These are phyloP conservation scores for Dendrophyllia cribrosa DNA, from an alignment of 64 coral and sea anemone genomes.

Conservation along the genomic window DNA sequence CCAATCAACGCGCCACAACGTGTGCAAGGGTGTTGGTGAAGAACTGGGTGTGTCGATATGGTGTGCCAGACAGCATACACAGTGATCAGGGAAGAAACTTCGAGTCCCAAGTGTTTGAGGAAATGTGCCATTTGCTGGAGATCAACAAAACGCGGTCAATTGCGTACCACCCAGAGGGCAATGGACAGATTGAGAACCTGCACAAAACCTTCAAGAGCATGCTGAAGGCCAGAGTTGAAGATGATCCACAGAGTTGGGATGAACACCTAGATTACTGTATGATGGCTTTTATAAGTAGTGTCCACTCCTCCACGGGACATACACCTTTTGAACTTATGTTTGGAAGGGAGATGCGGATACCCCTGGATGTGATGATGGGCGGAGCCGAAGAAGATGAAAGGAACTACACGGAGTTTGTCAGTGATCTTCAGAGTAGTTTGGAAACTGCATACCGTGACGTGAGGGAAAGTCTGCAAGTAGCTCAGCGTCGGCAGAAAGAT, in stretches of 20 bases:
- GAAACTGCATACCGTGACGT: no score
- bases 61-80: constrained; percentile 39
- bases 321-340: constrained; percentile 58
- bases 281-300: constrained; percentile 69
- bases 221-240: constrained; percentile 35
- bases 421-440: no score
- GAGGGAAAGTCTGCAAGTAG: no score
- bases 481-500: no score
- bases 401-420: no score
- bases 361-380: constrained; percentile 27
- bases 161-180: constrained; percentile 59
- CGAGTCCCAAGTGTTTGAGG: background rate
- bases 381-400: no score
- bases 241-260: constrained; percentile 33
- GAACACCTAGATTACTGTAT: constrained; percentile 45
- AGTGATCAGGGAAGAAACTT: constrained; percentile 42
- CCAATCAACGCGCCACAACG: background rate
- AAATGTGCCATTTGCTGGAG: constrained; percentile 35
- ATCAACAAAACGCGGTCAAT: constrained; percentile 47
- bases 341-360: constrained; percentile 58
- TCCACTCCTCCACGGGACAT: constrained; percentile 37
- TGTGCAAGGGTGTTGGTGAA: constrained; percentile 15
- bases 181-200: constrained; percentile 47
- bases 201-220: constrained; percentile 29
- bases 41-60: constrained; percentile 39